Percentiles rank a stretch among this genome's conserved stretches.
Evolutionary conservation across 2,113 vertebrate species (phyloP).

Genomic region (Mastomys natalensis): DNA sequence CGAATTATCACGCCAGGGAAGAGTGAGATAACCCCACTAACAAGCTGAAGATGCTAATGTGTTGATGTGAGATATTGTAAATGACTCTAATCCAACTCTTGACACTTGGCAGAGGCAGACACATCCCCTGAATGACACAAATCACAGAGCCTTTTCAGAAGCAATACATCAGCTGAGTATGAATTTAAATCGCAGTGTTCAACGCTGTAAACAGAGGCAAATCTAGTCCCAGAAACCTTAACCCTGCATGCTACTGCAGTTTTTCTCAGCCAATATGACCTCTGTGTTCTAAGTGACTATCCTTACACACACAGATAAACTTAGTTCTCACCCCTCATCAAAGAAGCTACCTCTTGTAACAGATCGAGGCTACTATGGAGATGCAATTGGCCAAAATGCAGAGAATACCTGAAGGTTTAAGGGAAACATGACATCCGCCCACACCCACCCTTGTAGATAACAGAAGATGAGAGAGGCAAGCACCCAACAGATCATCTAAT

Average conservation of each 20-base stretch:
- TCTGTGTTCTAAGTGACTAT: not conserved
- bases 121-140: not conserved
- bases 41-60: not conserved
- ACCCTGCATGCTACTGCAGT: not conserved
- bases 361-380: not conserved
- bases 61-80: not conserved
- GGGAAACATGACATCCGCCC: fast-evolving
- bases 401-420: not conserved
- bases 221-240: not conserved
- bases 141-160: not conserved
- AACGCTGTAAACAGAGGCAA: not conserved
- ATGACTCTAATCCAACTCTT: not conserved
- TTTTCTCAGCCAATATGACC: not conserved
- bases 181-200: not conserved
- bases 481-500: not conserved
- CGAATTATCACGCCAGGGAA: not conserved
- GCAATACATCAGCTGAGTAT: no score
- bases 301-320: no score
- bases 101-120: not conserved
- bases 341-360: no score
- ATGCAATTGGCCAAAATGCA: not conserved
- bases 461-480: no score
- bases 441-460: no score
- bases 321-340: not conserved
- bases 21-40: not conserved